These are phyloP conservation scores for Misgurnus anguillicaudatus DNA, from an alignment of 2,113 vertebrate species.

Conservation along the genomic window DNA sequence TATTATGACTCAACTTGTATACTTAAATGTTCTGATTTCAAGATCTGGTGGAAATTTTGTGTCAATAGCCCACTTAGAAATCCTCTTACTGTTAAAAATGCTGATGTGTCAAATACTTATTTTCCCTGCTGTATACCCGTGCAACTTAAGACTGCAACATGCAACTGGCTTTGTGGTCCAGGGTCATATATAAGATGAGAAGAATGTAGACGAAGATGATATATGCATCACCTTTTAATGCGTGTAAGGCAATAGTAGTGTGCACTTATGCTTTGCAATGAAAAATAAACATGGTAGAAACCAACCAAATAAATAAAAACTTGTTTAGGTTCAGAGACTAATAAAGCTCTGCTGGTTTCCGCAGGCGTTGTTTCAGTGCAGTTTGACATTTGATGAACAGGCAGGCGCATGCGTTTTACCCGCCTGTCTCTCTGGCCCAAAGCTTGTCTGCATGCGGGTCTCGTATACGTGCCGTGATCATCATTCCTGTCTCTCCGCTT, in stretches of 20 bases:
- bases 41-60: no score
- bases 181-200: no score
- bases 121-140: no score
- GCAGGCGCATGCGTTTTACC: conserved; percentile 41
- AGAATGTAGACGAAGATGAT: no score
- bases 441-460: conserved; percentile 35
- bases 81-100: no score
- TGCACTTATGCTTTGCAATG: not conserved
- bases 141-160: no score
- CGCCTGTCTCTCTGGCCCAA: conserved; percentile 25
- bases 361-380: conserved; percentile 43
- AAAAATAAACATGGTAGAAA: not conserved
- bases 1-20: no score
- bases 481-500: conserved; percentile 23
- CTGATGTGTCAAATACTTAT: no score
- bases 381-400: conserved; percentile 23
- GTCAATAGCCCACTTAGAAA: no score
- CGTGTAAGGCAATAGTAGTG: not conserved
- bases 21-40: no score
- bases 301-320: not conserved
- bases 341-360: conserved; percentile 28
- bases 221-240: no score
- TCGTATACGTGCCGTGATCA: not conserved
- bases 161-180: no score
- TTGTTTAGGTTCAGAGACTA: conserved; percentile 1